Evolutionary conservation across 2,888 invertebrate species (phyloP).

Genomic region (Cataglyphis cursor): DNA sequence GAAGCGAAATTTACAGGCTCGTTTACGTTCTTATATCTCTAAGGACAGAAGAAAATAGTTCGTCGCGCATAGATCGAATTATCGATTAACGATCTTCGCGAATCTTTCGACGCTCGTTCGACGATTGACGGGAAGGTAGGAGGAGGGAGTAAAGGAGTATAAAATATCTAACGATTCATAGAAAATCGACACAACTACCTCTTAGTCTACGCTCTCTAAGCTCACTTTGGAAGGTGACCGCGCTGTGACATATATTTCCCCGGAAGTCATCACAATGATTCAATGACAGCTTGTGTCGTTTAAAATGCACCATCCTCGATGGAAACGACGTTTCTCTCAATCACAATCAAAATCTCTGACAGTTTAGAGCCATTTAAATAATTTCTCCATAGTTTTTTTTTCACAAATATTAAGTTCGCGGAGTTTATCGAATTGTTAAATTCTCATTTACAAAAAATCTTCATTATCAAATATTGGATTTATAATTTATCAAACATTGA

Average conservation of each 20-base stretch:
- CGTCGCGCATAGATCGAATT: slow-evolving; percentile 27
- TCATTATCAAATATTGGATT: not conserved
- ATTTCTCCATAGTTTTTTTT: not conserved
- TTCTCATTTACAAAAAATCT: not conserved
- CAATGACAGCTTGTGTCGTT: not conserved
- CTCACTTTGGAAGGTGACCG: slow-evolving; percentile 74
- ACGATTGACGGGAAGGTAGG: slow-evolving; percentile 11
- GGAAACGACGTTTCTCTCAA: not conserved
- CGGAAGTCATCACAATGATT: slow-evolving; percentile 29
- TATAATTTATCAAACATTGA: not conserved
- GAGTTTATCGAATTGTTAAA: not conserved
- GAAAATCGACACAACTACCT: slow-evolving; percentile 60
- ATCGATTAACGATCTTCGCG: slow-evolving; percentile 26
- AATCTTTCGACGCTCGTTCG: slow-evolving; percentile 13
- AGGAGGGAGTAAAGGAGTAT: slow-evolving; percentile 49
- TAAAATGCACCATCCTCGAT: slow-evolving; percentile 17
- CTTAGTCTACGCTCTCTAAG: slow-evolving; percentile 76
- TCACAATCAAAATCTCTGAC: not conserved
- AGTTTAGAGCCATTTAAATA: slow-evolving; percentile 2
- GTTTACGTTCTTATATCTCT: slow-evolving; percentile 43
- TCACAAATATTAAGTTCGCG: not conserved
- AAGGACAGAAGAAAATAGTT: slow-evolving; percentile 53
- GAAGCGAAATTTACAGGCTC: slow-evolving; percentile 64
- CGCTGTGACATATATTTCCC: slow-evolving; percentile 22
- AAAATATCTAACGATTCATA: slow-evolving; percentile 62